phyloP scores from a whole-genome alignment of 2,888 invertebrate genomes.

The Acanthacorydalis orientalis region DNA sequence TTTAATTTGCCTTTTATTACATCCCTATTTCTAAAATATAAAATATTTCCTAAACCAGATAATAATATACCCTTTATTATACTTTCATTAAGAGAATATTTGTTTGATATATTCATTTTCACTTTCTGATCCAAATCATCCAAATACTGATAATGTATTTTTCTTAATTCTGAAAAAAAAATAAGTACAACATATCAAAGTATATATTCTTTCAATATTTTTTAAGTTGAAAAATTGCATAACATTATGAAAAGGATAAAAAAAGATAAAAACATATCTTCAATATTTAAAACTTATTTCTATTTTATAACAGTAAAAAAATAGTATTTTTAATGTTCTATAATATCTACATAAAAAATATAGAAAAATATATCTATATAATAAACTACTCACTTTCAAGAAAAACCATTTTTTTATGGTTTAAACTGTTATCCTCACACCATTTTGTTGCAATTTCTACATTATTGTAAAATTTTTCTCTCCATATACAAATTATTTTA shows the following conservation, averaged over 20 bases:
- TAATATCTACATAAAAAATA: too few relatives aligned
- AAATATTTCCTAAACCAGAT: constrained; percentile 37
- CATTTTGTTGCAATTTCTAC: constrained; percentile 20
- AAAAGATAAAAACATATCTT: not conserved
- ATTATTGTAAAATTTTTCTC: constrained; percentile 20
- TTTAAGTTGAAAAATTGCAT: constrained; percentile 3
- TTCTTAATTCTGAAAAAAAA: constrained; percentile 32
- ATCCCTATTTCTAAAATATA: constrained; percentile 30
- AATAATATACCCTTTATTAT: constrained; percentile 37
- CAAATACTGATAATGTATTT: constrained; percentile 35
- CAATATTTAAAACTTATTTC: not conserved
- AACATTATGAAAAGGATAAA: not conserved
- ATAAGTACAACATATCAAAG: too few relatives aligned
- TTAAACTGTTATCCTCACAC: constrained; percentile 27
- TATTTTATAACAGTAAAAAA: too few relatives aligned
- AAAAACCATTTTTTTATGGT: constrained; percentile 31
- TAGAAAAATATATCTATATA: not conserved
- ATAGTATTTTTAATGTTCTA: too few relatives aligned
- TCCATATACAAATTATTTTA: constrained; percentile 35
- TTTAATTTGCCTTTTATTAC: constrained; percentile 34
- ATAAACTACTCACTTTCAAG: constrained; percentile 29
- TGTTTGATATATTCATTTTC: constrained; percentile 22
- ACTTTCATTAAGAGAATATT: constrained; percentile 37
- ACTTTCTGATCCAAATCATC: constrained; percentile 25
- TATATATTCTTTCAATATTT: too few relatives aligned